phyloP scores from a whole-genome alignment of 2,888 invertebrate species.

The Drosophila borealis region DNA sequence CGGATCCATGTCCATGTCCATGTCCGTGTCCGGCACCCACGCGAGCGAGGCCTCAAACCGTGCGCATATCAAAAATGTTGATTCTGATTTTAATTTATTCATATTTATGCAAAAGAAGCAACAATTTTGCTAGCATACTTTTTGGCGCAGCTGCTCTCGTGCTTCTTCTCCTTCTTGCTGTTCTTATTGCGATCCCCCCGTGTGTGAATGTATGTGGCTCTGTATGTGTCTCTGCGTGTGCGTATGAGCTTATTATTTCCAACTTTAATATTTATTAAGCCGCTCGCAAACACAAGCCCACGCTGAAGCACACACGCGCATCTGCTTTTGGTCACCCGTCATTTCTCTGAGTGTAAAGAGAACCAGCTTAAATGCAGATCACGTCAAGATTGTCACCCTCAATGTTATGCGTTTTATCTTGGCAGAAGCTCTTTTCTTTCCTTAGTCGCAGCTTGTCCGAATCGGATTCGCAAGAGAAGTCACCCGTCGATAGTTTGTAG shows the following conservation, averaged over 20 bases:
- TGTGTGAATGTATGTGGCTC: conserved; percentile 11
- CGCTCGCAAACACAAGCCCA: conserved; percentile 1
- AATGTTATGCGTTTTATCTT: no score
- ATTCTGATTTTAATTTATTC: conserved; percentile 79
- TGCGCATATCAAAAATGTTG: conserved; percentile 74
- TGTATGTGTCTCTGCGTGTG: conserved; percentile 11
- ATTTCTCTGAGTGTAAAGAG: no score
- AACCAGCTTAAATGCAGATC: not conserved
- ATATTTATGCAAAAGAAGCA: conserved; percentile 79
- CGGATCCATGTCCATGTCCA: conserved; percentile 13
- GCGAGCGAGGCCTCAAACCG: conserved; percentile 24
- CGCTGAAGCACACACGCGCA: no score
- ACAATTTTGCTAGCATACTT: conserved; percentile 68
- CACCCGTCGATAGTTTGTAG: no score
- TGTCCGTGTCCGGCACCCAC: conserved; percentile 2
- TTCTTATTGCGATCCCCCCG: not conserved
- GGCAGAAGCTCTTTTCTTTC: no score
- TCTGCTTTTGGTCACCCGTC: no score
- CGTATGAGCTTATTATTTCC: conserved; percentile 45
- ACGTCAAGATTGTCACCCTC: not conserved
- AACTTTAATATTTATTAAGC: conserved; percentile 50
- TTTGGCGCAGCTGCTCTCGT: conserved; percentile 43
- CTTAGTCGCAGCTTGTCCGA: no score
- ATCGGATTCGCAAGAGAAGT: no score
- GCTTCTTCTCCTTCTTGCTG: conserved; percentile 17